phyloP scores from a whole-genome alignment of 2,888 invertebrate species.

The Catocala nupta region DNA sequence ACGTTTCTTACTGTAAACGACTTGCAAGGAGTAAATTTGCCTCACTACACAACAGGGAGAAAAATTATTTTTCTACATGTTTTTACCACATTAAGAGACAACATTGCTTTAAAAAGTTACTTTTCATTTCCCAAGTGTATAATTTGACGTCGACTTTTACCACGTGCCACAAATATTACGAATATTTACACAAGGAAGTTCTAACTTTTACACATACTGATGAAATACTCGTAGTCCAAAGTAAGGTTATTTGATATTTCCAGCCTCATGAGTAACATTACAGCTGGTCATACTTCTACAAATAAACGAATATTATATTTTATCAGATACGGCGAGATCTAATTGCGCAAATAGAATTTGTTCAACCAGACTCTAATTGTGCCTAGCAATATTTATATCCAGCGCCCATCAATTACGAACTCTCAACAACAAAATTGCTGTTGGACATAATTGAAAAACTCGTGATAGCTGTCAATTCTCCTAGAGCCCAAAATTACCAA shows the following conservation, averaged over 20 bases:
- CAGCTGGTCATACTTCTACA: neutral
- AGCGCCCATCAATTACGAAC: neutral
- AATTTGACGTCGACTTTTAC: no score
- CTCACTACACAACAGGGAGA: neutral
- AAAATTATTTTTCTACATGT: neutral
- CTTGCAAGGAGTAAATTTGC: slow-evolving; percentile 1
- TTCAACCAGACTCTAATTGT: no score
- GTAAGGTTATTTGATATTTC: no score
- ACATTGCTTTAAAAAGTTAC: neutral
- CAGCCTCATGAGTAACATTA: no score
- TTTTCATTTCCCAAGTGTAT: no score
- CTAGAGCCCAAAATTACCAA: neutral
- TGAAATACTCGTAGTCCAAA: no score
- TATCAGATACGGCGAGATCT: neutral
- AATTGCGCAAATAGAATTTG: no score
- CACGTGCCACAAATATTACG: no score
- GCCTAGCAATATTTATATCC: no score
- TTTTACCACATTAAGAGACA: neutral
- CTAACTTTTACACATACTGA: no score
- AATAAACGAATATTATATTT: neutral
- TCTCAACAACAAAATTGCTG: slow-evolving; percentile 4
- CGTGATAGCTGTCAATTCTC: neutral
- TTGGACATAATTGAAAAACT: slow-evolving; percentile 4
- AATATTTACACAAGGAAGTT: no score
- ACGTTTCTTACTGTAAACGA: no score